A percentile compares a stretch with the other conserved stretches of the same genome.
Conservation (phyloP, 2,113 vertebrate species). For the Ibidorhyncha struthersii region DNA sequence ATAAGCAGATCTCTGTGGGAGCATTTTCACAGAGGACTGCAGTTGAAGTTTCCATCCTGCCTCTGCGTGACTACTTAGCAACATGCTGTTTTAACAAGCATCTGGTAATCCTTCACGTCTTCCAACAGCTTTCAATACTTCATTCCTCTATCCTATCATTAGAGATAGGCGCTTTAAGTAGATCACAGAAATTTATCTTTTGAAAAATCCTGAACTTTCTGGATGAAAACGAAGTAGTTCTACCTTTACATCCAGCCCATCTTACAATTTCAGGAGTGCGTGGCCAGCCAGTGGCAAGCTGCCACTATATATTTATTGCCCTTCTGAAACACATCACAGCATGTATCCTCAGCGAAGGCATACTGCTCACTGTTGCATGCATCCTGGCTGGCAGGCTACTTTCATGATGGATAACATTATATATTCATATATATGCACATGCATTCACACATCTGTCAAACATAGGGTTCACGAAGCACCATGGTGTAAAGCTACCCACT, state of each 20-base stretch:
- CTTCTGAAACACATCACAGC: neutral
- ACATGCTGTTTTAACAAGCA: conserved; percentile 25
- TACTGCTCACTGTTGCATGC: neutral
- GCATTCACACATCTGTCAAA: neutral
- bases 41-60: neutral
- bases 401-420: neutral
- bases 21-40: neutral
- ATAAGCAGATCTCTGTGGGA: conserved; percentile 24
- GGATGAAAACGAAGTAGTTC: neutral
- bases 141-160: neutral
- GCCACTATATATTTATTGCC: neutral
- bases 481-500: neutral
- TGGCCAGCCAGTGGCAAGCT: neutral
- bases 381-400: neutral
- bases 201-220: neutral
- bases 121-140: conserved; percentile 3
- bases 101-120: neutral
- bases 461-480: neutral
- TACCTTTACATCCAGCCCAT: neutral
- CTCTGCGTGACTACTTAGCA: neutral
- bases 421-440: neutral
- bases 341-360: neutral
- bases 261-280: neutral
- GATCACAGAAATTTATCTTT: neutral
- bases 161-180: neutral